Percentiles rank a stretch among this genome's conserved stretches.
Conservation (phyloP, 2,888 invertebrate species). For the Uloborus plumipes region DNA sequence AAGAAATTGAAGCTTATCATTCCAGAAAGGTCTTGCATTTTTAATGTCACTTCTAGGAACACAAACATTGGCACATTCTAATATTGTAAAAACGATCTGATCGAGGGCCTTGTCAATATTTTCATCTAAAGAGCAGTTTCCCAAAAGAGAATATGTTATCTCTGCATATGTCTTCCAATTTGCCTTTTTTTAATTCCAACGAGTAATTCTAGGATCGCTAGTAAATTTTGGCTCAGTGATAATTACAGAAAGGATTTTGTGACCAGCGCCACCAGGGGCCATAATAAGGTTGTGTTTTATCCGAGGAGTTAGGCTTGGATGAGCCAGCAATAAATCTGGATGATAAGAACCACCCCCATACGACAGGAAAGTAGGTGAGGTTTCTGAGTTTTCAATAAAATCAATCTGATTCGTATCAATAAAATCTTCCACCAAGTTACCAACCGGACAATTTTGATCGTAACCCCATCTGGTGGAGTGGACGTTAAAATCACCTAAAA, state of each 20-base stretch:
- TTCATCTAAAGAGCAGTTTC: not conserved
- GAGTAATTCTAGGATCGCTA: not conserved
- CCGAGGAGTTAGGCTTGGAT: not conserved
- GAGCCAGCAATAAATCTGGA: slow-evolving; percentile 14
- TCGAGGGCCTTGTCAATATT: too few species aligned
- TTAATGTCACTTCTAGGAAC: not conserved
- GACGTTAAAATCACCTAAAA: too few species aligned
- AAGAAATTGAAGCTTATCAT: too few species aligned
- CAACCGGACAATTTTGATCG: not conserved
- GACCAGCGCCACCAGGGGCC: slow-evolving; percentile 7
- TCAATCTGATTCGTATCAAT: slow-evolving; percentile 21
- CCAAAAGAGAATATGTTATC: not conserved
- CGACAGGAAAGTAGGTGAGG: slow-evolving; percentile 8
- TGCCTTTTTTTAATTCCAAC: slow-evolving; percentile 3
- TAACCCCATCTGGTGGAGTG: slow-evolving; percentile 26
- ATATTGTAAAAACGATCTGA: not conserved
- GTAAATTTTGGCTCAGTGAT: not conserved
- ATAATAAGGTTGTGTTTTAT: not conserved
- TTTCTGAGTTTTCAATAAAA: slow-evolving; percentile 6
- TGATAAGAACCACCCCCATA: slow-evolving; percentile 1
- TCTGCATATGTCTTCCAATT: slow-evolving; percentile 11
- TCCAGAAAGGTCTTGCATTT: not conserved
- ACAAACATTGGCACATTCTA: slow-evolving; percentile 2
- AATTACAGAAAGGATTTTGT: slow-evolving; percentile 6
- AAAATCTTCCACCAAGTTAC: slow-evolving; percentile 19